Evolutionary conservation across 2,797 vertebrate genomes (phyloP), one percentile per base, ranked within the genome.

Genomic region (Lutjanus campechanus): DNA sequence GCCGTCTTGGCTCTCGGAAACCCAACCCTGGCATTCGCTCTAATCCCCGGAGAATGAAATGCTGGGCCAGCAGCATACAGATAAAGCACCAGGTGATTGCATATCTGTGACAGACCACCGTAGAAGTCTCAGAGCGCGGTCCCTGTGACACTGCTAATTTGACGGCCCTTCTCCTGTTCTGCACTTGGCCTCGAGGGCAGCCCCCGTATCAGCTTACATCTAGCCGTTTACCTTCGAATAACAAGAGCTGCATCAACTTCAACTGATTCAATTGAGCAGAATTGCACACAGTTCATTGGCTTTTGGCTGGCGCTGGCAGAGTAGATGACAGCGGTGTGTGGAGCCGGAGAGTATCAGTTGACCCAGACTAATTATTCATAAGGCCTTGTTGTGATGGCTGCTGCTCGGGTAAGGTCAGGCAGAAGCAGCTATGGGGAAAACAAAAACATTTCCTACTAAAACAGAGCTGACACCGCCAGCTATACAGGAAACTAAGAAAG

Each of bases 301-400:
- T 92, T 85, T 89, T 88, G 90, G 87, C 86, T 69, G 83, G 80
- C 5, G 69, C 85, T 73, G 47, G 82, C 73, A 13, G 83, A 82
- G 71, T 59, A 70, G 85, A 94, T 88, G 88, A 88, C 90, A 86
- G 85, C 41, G 5, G 77, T 82, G 87, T 76, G 83, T 64, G 73
- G 86, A 87, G 89, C 84, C 56, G 63, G 65, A 83, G 89, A 91
- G 91, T 92, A 93, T 93, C 89, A 85, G 92, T 88, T 94, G 89
- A 93, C 89, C 88, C 77, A 83, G 90, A 85, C 91, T 91, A 92
- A 93, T 93, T 93, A 93, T 93, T 93, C 92, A 94, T 88, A 81
- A 87, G 90, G 90, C 80, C 85, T 86, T 93, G 90, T 93, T 93
- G 84, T 92, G 91, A 91, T 79, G 89, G 88, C 88, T 92, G 89